Base-by-base conservation (phyloP, 2,797 vertebrate genomes). In the Anguilla anguilla region DNA sequence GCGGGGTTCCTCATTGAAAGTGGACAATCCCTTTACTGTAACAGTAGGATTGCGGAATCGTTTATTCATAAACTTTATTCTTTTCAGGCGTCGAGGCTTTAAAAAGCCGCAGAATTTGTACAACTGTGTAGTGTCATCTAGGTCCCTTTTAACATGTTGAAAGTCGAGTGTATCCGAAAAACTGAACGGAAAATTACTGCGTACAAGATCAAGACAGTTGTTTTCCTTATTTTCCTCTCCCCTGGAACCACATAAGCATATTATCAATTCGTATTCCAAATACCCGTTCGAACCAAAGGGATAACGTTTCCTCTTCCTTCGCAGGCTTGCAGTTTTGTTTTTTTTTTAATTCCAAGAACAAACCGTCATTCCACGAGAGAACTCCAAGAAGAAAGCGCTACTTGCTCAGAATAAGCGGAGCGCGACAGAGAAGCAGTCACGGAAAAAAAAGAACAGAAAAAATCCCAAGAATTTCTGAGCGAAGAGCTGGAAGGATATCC, bases 401-500 rank as follows among this genome's bases (percentile, higher is more conserved):
- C 89, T 91, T 89, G 89, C 46, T 43, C 69, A 74, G 81, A 57
- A 46, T 67, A 74, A n/a, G 64, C 61, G 83, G 43, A 28, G 19
- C 35, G 15, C 51, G 59, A 57, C 28, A 87, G 22, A 77, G 69
- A 77, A 77, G 43, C 11, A 55, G 88, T 83, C 85, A 67, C 79
- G 83, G 43, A 77, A 49, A 74, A n/a, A 87, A 64, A 85, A 87
- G 74, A 49, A 43, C 46, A 7, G 43, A 88, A 88, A 35, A 88
- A 93, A 94, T 94, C 94, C 93, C 92, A 90, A 92, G 93, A 94
- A 94, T 94, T 94, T 94, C 81, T 92, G 93, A 92, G 31, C 88
- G 93, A 94, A 92, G 93, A 92, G 93, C 93, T 94, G 91, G 94
- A 94, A 94, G 95, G 94, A 95, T 93, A 95, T 94, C 94, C 95